These are phyloP conservation scores for Pogonomyrmex californicus DNA, from an alignment of 1,140 invertebrate species.

Conservation along the genomic window DNA sequence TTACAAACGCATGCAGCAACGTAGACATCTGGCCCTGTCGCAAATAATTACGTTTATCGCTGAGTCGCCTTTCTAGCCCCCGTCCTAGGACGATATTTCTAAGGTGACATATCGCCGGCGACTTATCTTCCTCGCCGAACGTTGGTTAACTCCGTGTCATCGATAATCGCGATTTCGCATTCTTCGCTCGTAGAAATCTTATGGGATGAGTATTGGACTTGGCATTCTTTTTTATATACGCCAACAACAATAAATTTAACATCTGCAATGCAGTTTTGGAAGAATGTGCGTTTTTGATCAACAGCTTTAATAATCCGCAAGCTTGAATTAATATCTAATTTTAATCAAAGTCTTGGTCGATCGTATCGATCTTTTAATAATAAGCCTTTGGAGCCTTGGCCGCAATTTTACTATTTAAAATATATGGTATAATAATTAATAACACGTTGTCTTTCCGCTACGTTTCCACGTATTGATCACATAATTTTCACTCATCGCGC, in stretches of 20 bases:
- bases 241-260: neutral
- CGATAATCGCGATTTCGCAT: constrained; percentile 1
- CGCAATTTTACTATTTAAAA: neutral
- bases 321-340: constrained; percentile 2
- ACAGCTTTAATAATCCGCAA: neutral
- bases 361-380: constrained; percentile 13
- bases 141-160: neutral
- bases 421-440: constrained; percentile 22
- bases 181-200: constrained; percentile 7
- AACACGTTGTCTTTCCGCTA: neutral
- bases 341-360: neutral
- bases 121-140: neutral
- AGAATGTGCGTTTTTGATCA: neutral
- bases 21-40: neutral
- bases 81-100: constrained; percentile 29
- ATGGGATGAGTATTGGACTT: too few species aligned
- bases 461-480: constrained; percentile 13
- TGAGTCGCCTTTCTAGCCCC: neutral
- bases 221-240: neutral
- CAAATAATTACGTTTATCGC: constrained; percentile 62
- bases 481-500: neutral
- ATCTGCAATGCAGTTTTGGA: neutral
- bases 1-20: neutral
- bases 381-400: neutral
- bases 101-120: neutral